Evolutionary conservation across 2,797 vertebrate genomes (phyloP).

Genomic region (Falco columbarius): DNA sequence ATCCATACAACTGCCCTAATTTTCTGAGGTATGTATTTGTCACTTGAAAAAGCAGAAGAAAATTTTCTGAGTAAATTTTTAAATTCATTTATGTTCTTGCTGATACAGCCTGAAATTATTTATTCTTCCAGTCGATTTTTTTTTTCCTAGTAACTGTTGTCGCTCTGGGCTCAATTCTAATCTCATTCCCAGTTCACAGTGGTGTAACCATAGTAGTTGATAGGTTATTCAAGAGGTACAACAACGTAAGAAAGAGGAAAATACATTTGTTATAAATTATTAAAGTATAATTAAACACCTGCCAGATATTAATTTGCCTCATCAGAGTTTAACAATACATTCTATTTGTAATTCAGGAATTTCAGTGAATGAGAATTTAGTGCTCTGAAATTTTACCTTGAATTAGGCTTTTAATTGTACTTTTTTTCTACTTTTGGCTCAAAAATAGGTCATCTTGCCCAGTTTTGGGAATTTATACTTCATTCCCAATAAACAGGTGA

Average conservation of each 20-base stretch:
- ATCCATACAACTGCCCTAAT: background rate
- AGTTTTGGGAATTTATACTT: background rate
- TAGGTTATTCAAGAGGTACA: slow-evolving; percentile 11
- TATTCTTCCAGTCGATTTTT: background rate
- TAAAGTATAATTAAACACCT: slow-evolving; percentile 16
- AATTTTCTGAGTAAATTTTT: background rate
- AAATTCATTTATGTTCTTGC: background rate
- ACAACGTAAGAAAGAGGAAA: background rate
- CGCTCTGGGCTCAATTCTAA: background rate
- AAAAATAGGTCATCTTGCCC: background rate
- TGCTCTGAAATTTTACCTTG: background rate
- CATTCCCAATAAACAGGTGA: background rate
- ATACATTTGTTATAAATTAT: background rate
- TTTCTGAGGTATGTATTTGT: background rate
- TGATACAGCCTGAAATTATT: background rate
- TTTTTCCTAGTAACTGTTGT: background rate
- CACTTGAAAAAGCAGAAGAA: background rate
- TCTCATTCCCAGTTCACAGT: background rate
- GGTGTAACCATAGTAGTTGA: background rate
- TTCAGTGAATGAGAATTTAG: background rate
- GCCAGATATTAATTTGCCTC: slow-evolving; percentile 1
- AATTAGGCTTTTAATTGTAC: background rate
- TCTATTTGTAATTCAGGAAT: background rate
- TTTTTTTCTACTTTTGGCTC: background rate
- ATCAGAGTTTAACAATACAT: background rate